Evolutionary conservation across 2,113 vertebrate species (phyloP).

Genomic region (Gopherus evgoodei): DNA sequence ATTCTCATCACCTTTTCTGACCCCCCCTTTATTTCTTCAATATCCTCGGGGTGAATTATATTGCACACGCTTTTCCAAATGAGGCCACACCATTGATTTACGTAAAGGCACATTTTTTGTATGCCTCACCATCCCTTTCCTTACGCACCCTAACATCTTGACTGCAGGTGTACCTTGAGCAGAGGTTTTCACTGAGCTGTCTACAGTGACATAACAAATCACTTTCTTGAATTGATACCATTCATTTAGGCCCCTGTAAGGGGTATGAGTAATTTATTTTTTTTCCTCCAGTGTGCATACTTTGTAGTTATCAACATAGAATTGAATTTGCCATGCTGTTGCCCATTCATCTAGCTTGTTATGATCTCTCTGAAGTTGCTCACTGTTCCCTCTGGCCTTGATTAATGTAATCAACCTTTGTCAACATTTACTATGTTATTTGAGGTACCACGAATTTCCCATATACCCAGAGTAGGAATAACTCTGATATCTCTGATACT

Average conservation of each 20-base stretch:
- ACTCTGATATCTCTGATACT: not conserved
- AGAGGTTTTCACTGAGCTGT: not conserved
- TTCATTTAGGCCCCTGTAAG: fast-evolving
- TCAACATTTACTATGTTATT: not conserved
- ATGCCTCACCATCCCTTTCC: fast-evolving
- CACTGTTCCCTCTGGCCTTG: not conserved
- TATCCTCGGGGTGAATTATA: too few species aligned
- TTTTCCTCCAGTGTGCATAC: fast-evolving
- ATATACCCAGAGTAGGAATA: not conserved
- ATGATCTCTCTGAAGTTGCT: not conserved
- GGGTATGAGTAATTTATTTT: not conserved
- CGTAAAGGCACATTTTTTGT: fast-evolving
- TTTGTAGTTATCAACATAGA: fast-evolving
- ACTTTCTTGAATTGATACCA: fast-evolving
- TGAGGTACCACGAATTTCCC: not conserved
- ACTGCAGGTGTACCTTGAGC: fast-evolving
- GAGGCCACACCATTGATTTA: fast-evolving
- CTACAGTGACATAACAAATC: not conserved
- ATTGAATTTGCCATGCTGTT: too few species aligned
- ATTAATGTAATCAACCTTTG: not conserved
- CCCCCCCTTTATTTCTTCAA: fast-evolving
- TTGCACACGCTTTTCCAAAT: fast-evolving
- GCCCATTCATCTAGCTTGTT: fast-evolving
- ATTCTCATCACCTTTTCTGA: fast-evolving
- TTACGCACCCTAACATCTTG: not conserved